A percentile compares a stretch with the other conserved stretches of the same genome.
Conservation (phyloP, 2,113 vertebrate genomes). For the Vimba vimba region DNA sequence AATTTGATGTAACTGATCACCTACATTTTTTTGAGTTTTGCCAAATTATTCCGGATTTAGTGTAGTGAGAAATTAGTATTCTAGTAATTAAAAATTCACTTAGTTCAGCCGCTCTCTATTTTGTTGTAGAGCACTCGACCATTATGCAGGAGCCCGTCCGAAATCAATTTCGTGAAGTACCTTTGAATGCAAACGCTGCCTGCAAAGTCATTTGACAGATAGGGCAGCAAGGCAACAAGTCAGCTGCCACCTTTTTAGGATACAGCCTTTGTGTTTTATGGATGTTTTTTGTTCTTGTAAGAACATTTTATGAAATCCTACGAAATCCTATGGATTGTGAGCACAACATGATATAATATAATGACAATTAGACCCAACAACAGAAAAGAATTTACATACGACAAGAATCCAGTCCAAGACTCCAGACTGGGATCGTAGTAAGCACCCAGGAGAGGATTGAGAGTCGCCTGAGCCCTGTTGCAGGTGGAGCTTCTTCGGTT, state of each 20-base stretch:
- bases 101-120: neutral
- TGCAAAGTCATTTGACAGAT: neutral
- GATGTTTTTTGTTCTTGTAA: neutral
- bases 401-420: constrained; percentile 80
- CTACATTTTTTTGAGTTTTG: too few species aligned
- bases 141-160: neutral
- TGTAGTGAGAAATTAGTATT: too few species aligned
- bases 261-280: neutral
- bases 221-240: neutral
- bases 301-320: neutral
- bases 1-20: too few species aligned
- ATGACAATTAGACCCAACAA: constrained; percentile 22
- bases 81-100: too few species aligned
- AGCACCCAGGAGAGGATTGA: constrained; percentile 57
- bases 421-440: constrained; percentile 66
- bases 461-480: constrained; percentile 60
- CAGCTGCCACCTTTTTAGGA: neutral
- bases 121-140: neutral
- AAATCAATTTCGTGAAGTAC: neutral
- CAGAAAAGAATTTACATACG: constrained; percentile 78
- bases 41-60: too few species aligned
- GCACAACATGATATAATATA: neutral
- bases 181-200: neutral
- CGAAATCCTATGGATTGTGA: neutral
- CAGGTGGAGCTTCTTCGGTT: constrained; percentile 59